Conservation (phyloP, 2,113 vertebrate species). For the Ameiurus melas region DNA sequence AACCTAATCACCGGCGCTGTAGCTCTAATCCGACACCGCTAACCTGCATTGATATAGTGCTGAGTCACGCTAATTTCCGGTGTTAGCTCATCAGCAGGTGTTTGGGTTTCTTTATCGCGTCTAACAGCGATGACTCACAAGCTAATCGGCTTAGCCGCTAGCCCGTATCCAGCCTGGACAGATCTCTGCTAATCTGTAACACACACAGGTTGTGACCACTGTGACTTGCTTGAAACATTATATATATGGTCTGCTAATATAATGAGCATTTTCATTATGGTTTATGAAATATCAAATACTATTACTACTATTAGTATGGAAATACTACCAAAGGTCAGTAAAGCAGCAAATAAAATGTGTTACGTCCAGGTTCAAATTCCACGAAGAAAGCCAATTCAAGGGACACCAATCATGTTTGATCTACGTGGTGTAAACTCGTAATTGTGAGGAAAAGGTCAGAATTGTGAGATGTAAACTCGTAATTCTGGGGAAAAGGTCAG, state of each 20-base stretch:
- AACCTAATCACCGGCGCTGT: background rate
- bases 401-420: too few species aligned
- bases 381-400: too few species aligned
- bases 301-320: background rate
- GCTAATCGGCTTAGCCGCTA: constrained; percentile 47
- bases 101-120: constrained; percentile 29
- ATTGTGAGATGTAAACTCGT: too few species aligned
- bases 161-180: constrained; percentile 5
- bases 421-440: too few species aligned
- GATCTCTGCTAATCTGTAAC: constrained; percentile 23
- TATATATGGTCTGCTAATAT: background rate
- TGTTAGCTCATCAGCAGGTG: constrained; percentile 30
- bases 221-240: background rate
- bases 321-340: background rate
- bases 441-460: too few species aligned
- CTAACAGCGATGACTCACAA: constrained; percentile 26
- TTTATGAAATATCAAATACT: background rate
- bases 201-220: background rate
- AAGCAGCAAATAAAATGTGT: background rate
- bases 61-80: constrained; percentile 37
- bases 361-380: background rate
- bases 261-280: background rate
- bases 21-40: constrained; percentile 1
- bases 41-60: background rate
- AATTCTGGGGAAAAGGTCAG: too few species aligned